Base-by-base conservation (phyloP, 2,797 vertebrate genomes). In the Sebastes cheni region DNA sequence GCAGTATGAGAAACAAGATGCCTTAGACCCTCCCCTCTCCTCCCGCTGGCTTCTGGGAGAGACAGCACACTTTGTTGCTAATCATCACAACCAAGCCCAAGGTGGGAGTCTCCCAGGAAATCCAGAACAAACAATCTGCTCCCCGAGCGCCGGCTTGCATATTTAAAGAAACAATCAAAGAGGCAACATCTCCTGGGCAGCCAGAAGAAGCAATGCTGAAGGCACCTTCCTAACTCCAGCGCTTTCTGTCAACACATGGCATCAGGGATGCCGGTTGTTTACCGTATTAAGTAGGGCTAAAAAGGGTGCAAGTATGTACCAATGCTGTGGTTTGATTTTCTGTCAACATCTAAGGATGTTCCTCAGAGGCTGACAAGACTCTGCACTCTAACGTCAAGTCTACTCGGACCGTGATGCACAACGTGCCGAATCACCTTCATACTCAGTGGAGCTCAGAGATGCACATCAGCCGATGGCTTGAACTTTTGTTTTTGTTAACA, bases 111-210 rank as follows among this genome's bases (percentile, higher is more conserved):
- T 95, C 95, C 73, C 67, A 95, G 94, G 95, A 93, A 93, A 93
- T 95, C 86, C 79, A 91, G 91, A 95, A 94, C 94, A 96, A 95
- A 96, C 94, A 96, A 90, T 87, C 72, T 78, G 88, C 81, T 94
- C 94, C 94, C 92, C 65, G 14, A 88, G 93, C 82, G 90, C 88
- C 58, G 72, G 77, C 91, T 89, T 92, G 90, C 93, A 94, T 96
- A 95, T 96, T 96, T 96, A 95, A 96, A 96, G 95, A 94, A 95
- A 95, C 94, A 95, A 96, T 94, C 91, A 95, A 95, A 96, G 94
- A 96, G 92, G 91, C 88, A 91, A 88, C 93, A 93, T 95, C 94
- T 95, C 91, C 81, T 88, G 95, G 90, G 93, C 91, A 93, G 88
- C 89, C 82, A 86, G 82, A 88, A 90, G 89, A 89, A 88, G 87